These are phyloP conservation scores for Burhinus oedicnemus DNA, from an alignment of 2,113 vertebrate genomes.

Conservation along the genomic window DNA sequence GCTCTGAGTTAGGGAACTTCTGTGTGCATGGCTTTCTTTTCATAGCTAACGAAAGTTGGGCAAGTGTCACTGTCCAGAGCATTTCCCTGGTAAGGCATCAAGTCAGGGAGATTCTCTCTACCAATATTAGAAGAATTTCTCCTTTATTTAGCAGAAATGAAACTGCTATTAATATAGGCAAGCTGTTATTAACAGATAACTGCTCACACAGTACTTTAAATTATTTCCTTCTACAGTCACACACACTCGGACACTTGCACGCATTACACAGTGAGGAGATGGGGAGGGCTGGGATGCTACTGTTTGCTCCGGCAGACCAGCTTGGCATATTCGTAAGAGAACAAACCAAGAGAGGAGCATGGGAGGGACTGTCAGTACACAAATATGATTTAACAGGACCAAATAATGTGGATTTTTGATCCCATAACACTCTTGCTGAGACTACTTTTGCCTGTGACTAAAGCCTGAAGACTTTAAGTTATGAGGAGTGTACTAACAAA, in stretches of 20 bases:
- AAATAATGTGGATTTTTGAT: background rate
- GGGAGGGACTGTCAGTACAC: background rate
- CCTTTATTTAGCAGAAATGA: slow-evolving; percentile 20
- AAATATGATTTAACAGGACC: background rate
- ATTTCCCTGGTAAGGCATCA: background rate
- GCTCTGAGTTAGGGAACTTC: background rate
- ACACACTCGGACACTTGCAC: background rate
- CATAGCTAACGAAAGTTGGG: background rate
- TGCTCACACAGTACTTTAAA: background rate
- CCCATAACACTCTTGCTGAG: background rate
- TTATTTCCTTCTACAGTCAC: slow-evolving; percentile 16
- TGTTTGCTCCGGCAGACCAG: background rate
- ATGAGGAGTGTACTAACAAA: background rate
- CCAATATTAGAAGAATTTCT: background rate
- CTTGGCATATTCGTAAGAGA: background rate
- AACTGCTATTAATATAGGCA: slow-evolving; percentile 29
- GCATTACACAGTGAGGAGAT: background rate
- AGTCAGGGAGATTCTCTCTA: background rate
- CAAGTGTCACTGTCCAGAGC: background rate
- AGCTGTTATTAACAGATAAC: slow-evolving; percentile 23
- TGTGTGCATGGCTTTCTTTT: background rate
- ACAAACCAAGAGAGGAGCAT: background rate
- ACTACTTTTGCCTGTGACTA: background rate
- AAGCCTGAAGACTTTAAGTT: background rate
- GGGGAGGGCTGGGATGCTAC: background rate